phyloP scores from a whole-genome alignment of 2,113 vertebrate species.

The Microcebus tavaratra region DNA sequence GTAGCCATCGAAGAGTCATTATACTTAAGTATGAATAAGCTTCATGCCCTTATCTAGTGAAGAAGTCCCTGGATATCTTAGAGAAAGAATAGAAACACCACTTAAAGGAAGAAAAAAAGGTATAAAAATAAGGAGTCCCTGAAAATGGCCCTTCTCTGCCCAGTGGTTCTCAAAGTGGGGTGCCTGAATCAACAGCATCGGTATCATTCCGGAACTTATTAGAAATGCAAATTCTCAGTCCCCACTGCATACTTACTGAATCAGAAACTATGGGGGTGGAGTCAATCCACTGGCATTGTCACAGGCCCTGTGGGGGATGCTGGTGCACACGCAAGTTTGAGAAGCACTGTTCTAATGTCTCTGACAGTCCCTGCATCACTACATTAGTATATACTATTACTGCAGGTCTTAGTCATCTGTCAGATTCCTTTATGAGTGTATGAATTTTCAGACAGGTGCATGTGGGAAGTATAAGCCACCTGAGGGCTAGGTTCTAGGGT shows the following conservation, averaged over 20 bases:
- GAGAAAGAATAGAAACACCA: background rate
- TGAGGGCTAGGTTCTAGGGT: background rate
- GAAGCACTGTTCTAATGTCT: background rate
- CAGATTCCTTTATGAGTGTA: background rate
- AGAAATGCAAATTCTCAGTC: background rate
- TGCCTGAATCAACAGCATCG: background rate
- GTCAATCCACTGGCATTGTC: background rate
- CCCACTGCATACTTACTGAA: background rate
- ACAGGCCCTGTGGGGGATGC: background rate
- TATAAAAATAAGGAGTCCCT: background rate
- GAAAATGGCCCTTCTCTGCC: background rate
- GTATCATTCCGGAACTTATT: background rate
- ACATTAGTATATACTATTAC: background rate
- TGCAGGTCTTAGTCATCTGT: background rate
- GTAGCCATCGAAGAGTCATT: background rate
- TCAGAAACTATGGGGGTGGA: background rate
- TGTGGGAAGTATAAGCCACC: background rate
- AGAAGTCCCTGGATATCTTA: background rate
- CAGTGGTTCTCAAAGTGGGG: background rate
- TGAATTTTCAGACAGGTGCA: background rate
- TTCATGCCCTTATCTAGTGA: background rate
- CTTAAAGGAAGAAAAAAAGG: constrained; percentile 20
- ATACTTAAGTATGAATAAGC: background rate
- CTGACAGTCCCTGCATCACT: background rate
- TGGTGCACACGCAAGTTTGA: background rate